Evolutionary conservation across 2,113 vertebrate species (phyloP), one percentile per base, ranked within the genome.

Genomic region (Vidua chalybeata): DNA sequence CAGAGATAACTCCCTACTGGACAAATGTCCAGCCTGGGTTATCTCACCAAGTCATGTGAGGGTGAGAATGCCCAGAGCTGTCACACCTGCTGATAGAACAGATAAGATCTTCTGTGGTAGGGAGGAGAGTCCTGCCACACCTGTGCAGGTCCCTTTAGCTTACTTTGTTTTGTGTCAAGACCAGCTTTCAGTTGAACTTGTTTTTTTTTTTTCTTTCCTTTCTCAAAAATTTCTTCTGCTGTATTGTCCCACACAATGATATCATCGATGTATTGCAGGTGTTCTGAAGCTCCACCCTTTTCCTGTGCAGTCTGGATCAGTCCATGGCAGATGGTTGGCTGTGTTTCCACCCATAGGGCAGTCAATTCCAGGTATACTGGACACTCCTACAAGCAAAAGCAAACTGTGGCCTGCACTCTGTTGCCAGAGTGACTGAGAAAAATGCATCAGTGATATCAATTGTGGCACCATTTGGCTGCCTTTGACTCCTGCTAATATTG

Each of bases 251-350:
- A 13, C 19, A 39, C 12, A 48, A n/a, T 30, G 5, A 48, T 13
- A n/a, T 6, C 19, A 49, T 23, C 0, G 0, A 39, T 15, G 12
- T 13, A 41, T 9, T 30, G 9, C 12, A 58, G 51, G 43, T 41
- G 30, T 30, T 58, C 10, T 1, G 1, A 30, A 66, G 43, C 43
- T 41, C 24, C 43, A 30, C 19, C 11, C 15, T 85, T 39, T 58
- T 35, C 43, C 83, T n/a, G 30, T 8, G 13, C 43, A 75, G 43
- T 20, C 71, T 41, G 61, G 30, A 24, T 49, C 35, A 67, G 24
- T 8, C 52, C 45, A 35, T 6, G 20, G 24, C 43, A 58, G 13
- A 31, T 21, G 43, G 8, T 2, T 13, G 24, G 35, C 51, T 66
- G 19, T 39, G n/a, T 41, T 84, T 49, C 71, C 41, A 48, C 10